Evolutionary conservation across 2,888 invertebrate species (phyloP).

Genomic region (Cheilosia grossa): DNA sequence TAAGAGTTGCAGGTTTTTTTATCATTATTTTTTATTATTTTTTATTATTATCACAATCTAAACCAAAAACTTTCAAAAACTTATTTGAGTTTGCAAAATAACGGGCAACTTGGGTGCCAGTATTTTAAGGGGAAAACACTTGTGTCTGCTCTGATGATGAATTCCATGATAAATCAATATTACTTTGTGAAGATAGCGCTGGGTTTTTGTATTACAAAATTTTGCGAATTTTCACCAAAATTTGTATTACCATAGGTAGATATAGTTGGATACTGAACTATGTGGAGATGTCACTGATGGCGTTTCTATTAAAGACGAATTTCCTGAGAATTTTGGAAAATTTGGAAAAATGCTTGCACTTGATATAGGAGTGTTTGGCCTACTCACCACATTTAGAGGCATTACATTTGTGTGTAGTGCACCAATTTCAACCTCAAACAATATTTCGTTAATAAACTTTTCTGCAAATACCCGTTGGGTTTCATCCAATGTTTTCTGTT

Average conservation of each 20-base stretch:
- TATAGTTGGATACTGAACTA: too few relatives aligned
- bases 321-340: constrained; percentile 1
- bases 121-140: constrained; percentile 9
- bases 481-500: constrained; percentile 81
- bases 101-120: constrained; percentile 1
- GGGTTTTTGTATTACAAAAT: too few relatives aligned
- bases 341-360: constrained; percentile 15
- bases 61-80: neutral
- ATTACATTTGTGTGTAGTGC: constrained; percentile 82
- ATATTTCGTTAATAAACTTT: constrained; percentile 83
- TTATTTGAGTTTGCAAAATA: constrained; percentile 17
- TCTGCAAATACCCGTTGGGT: constrained; percentile 83
- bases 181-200: neutral
- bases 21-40: neutral
- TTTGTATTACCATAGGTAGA: too few relatives aligned
- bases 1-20: too few relatives aligned
- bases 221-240: too few relatives aligned
- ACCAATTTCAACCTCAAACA: constrained; percentile 83
- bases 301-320: neutral
- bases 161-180: constrained; percentile 7
- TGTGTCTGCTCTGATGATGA: neutral
- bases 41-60: constrained; percentile 1
- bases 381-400: constrained; percentile 55
- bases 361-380: constrained; percentile 26
- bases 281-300: too few relatives aligned